Evolutionary conservation across 2,113 vertebrate genomes (phyloP).

Genomic region (Plecotus auritus): DNA sequence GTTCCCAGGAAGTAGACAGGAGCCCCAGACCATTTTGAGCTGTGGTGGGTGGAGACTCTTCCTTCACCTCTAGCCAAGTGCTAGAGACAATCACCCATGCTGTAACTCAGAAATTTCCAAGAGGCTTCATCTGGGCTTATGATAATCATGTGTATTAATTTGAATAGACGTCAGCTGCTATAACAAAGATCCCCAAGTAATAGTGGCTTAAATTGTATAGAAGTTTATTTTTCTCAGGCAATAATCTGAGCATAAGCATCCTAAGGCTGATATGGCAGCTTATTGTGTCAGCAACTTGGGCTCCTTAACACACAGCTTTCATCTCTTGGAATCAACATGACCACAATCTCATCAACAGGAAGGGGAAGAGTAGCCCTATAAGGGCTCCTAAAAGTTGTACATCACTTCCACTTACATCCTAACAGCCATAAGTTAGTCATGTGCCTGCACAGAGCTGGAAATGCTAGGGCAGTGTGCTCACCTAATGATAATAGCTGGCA

Average conservation of each 20-base stretch:
- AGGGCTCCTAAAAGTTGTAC: neutral
- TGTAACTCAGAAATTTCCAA: neutral
- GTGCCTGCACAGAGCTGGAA: neutral
- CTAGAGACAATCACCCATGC: neutral
- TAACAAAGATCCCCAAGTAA: neutral
- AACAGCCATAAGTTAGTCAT: neutral
- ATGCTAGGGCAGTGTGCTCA: neutral
- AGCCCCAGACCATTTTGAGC: neutral
- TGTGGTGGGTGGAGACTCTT: neutral
- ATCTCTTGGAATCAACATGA: neutral
- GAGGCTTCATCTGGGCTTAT: neutral
- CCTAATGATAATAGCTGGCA: neutral
- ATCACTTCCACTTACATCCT: neutral
- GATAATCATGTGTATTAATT: neutral
- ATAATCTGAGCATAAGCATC: neutral
- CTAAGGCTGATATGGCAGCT: neutral
- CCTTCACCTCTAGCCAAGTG: neutral
- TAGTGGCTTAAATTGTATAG: neutral
- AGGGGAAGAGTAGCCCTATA: neutral
- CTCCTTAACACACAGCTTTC: neutral
- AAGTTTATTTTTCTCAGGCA: neutral
- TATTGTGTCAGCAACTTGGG: neutral
- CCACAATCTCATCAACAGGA: neutral
- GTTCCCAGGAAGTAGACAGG: no score
- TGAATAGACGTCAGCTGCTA: neutral